phyloP scores from a whole-genome alignment of 2,113 vertebrate species.

The Tringa solitaria region DNA sequence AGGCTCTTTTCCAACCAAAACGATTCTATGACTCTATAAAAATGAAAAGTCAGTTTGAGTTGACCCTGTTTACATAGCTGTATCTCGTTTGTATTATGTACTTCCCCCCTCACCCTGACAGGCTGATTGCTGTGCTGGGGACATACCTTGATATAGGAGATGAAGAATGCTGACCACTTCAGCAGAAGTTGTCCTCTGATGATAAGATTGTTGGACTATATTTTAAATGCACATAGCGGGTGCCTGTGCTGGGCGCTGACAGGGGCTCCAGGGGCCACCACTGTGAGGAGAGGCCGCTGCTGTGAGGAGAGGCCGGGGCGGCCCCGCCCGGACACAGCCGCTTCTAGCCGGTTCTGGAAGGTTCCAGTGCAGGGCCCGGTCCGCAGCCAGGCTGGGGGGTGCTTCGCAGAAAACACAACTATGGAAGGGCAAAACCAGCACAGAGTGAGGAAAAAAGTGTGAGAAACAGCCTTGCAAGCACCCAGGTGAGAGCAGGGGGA shows the following conservation, averaged over 20 bases:
- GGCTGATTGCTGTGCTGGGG: background rate
- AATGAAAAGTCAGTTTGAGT: accelerated
- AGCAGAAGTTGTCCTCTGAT: too few relatives aligned
- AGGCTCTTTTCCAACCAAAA: background rate
- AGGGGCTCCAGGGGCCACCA: accelerated
- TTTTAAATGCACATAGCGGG: accelerated
- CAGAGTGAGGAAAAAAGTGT: background rate
- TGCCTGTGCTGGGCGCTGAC: accelerated
- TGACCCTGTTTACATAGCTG: accelerated
- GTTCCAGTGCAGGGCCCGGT: background rate
- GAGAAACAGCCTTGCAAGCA: accelerated
- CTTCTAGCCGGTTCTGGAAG: background rate
- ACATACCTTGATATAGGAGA: accelerated
- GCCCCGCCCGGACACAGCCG: accelerated
- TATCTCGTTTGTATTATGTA: accelerated
- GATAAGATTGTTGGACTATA: accelerated
- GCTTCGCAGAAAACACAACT: accelerated
- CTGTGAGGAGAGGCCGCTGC: background rate
- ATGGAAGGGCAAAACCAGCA: background rate
- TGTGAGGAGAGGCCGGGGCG: background rate
- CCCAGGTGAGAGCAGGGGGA: accelerated
- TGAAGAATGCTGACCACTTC: background rate
- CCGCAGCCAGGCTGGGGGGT: accelerated
- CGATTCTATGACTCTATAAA: background rate
- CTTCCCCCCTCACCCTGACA: background rate